Evolutionary conservation across 1,140 invertebrate genomes (phyloP).

Genomic region (Stegodyphus dumicola): DNA sequence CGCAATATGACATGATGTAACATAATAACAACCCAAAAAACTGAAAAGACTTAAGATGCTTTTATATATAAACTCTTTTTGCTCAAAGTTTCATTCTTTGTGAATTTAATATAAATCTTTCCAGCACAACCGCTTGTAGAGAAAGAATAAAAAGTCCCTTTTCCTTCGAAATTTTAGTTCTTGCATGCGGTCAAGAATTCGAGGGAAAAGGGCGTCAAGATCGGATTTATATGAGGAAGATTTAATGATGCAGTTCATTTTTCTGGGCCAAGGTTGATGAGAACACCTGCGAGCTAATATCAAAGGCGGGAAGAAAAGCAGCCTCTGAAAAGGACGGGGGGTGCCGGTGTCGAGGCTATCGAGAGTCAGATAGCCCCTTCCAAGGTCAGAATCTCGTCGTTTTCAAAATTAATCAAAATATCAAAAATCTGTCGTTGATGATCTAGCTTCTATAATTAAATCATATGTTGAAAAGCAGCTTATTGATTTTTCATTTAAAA

Average conservation of each 20-base stretch:
- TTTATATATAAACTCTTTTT: too few relatives aligned
- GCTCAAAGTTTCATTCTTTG: too few relatives aligned
- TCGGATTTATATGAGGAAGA: conserved; percentile 50
- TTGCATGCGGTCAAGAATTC: conserved; percentile 4
- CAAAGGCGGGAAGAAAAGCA: neutral
- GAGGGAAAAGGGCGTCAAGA: conserved; percentile 24
- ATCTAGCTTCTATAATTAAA: too few relatives aligned
- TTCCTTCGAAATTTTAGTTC: neutral
- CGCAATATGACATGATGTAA: too few relatives aligned
- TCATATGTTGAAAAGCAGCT: too few relatives aligned
- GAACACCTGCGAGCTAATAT: conserved; percentile 40
- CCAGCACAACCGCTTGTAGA: too few relatives aligned
- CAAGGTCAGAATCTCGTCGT: conserved; percentile 39
- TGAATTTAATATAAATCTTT: too few relatives aligned
- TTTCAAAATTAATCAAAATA: conserved; percentile 17
- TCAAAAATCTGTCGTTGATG: neutral
- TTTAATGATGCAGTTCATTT: conserved; percentile 49
- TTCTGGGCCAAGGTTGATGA: conserved; percentile 45
- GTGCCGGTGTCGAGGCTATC: conserved; percentile 22
- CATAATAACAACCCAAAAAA: too few relatives aligned
- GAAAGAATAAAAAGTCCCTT: too few relatives aligned
- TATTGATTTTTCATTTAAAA: too few relatives aligned
- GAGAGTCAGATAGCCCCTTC: conserved; percentile 18
- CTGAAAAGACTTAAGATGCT: too few relatives aligned
- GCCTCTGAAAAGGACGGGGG: neutral